Conservation (phyloP, 2,888 invertebrate species). For the Ctena decussata region DNA sequence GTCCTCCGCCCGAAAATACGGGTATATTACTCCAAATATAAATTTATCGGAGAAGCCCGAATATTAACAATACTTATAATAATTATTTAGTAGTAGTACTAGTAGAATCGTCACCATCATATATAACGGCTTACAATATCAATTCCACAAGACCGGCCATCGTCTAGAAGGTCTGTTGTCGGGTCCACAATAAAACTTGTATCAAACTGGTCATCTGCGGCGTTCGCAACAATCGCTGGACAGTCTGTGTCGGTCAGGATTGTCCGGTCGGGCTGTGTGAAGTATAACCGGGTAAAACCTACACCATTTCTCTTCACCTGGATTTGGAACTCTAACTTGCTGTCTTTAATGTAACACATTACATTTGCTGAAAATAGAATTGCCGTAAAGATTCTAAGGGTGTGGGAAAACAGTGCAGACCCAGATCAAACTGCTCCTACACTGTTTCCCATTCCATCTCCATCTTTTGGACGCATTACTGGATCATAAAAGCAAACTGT, state of each 20-base stretch:
- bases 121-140: neutral
- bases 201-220: neutral
- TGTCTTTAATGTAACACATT: neutral
- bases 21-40: too few species aligned
- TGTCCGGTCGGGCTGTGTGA: neutral
- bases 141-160: neutral
- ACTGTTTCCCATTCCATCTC: too few species aligned
- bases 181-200: neutral
- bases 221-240: neutral
- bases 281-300: neutral
- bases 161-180: neutral
- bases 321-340: neutral
- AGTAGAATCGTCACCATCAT: too few species aligned
- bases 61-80: too few species aligned
- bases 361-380: neutral
- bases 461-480: too few species aligned
- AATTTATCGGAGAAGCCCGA: too few species aligned
- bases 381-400: too few species aligned
- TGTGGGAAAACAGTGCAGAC: too few species aligned
- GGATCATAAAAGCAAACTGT: too few species aligned
- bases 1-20: too few species aligned
- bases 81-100: too few species aligned
- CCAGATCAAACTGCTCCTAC: too few species aligned
- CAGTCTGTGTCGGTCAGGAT: neutral
- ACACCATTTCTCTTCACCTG: neutral